These are phyloP conservation scores for Odocoileus hemionus DNA, from an alignment of 2,113 vertebrate genomes.

Conservation along the genomic window DNA sequence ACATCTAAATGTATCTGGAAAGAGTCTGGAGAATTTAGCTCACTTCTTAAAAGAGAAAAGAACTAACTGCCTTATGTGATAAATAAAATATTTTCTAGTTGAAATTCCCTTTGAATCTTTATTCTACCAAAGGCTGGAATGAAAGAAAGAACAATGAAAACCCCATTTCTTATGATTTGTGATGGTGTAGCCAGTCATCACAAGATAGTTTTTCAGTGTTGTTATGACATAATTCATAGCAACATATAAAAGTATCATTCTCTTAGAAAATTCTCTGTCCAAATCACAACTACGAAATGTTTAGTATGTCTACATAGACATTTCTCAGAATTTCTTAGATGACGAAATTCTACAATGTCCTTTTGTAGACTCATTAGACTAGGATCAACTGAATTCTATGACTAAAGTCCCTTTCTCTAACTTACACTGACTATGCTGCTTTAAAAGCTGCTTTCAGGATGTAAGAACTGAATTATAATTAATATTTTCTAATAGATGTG, in stretches of 20 bases:
- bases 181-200: neutral
- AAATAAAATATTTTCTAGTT: slow-evolving; percentile 48
- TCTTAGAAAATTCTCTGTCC: neutral
- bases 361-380: neutral
- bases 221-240: neutral
- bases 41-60: slow-evolving; percentile 1
- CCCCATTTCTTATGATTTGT: neutral
- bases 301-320: neutral
- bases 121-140: neutral
- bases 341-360: neutral
- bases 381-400: neutral
- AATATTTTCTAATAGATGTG: neutral
- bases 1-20: neutral
- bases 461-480: neutral
- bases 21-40: neutral
- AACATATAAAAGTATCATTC: neutral
- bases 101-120: slow-evolving; percentile 38
- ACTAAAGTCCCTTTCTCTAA: neutral
- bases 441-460: neutral
- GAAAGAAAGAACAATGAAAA: neutral
- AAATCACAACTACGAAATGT: neutral
- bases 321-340: neutral
- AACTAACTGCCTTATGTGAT: neutral
- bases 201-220: neutral
- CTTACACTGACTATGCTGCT: neutral